Conservation (phyloP, 37 sponge, comb jelly and placozoan genomes). For the Chondrilla cf. caribensis region DNA sequence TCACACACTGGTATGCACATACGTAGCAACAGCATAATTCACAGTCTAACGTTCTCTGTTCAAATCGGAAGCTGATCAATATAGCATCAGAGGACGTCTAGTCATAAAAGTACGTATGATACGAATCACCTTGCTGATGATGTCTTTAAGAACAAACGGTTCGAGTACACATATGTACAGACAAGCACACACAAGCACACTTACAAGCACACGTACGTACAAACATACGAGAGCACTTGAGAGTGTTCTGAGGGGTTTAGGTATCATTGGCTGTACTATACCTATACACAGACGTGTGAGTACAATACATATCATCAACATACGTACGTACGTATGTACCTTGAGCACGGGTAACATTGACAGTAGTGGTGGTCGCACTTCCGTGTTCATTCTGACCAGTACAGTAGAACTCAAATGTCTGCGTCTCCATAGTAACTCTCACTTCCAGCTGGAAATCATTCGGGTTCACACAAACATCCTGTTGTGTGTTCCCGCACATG, state of each 20-base stretch:
- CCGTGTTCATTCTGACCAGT: neutral
- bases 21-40: too few species aligned
- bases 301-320: neutral
- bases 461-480: neutral
- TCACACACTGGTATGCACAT: too few species aligned
- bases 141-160: too few species aligned
- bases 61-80: too few species aligned
- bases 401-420: too few species aligned
- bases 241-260: neutral
- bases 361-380: neutral
- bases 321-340: constrained; percentile 10
- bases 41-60: too few species aligned
- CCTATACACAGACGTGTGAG: neutral
- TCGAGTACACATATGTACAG: too few species aligned
- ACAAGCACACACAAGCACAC: too few species aligned
- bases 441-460: neutral
- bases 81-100: too few species aligned
- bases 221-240: neutral
- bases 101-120: too few species aligned
- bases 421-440: too few species aligned
- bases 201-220: neutral
- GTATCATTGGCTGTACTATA: neutral
- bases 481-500: neutral
- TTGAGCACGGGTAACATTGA: neutral
- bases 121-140: too few species aligned